Conservation (phyloP, 1,140 invertebrate genomes). For the Drosophila arawakana region DNA sequence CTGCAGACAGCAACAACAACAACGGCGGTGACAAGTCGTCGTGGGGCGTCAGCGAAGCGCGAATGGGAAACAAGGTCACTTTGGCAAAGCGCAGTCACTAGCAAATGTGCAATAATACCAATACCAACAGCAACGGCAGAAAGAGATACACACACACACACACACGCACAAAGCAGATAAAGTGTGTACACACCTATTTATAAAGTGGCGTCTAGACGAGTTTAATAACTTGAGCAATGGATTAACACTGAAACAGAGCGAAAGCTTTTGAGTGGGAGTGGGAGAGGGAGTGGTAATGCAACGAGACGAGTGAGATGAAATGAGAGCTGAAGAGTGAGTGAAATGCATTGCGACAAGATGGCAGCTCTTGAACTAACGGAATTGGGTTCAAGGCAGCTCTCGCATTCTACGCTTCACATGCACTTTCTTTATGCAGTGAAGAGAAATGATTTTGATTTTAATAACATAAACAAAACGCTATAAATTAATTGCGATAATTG, state of each 20-base stretch:
- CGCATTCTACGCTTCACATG: not conserved
- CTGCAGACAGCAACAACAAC: constrained; percentile 37
- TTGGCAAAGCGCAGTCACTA: constrained; percentile 55
- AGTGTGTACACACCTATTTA: constrained; percentile 30
- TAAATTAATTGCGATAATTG: not conserved
- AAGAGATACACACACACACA: not conserved
- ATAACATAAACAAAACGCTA: not conserved
- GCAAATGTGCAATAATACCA: constrained; percentile 33
- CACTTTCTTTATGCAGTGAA: not conserved
- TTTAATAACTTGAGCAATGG: constrained; percentile 63
- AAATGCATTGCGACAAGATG: constrained; percentile 2
- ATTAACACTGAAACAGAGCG: constrained; percentile 53
- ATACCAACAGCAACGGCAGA: not conserved
- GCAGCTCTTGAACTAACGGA: constrained; percentile 8
- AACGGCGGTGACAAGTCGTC: constrained; percentile 25
- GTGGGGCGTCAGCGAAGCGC: constrained; percentile 52
- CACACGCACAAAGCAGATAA: not conserved
- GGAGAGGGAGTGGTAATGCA: constrained; percentile 1
- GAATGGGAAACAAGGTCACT: constrained; percentile 72
- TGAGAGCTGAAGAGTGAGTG: constrained; percentile 30
- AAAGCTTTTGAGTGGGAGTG: constrained; percentile 56
- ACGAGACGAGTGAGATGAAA: not conserved
- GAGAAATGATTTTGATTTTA: not conserved
- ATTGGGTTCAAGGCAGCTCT: constrained; percentile 44
- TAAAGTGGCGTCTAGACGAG: constrained; percentile 42